Evolutionary conservation across 2,888 invertebrate genomes (phyloP).

Genomic region (Xanthorhoe spadicearia): DNA sequence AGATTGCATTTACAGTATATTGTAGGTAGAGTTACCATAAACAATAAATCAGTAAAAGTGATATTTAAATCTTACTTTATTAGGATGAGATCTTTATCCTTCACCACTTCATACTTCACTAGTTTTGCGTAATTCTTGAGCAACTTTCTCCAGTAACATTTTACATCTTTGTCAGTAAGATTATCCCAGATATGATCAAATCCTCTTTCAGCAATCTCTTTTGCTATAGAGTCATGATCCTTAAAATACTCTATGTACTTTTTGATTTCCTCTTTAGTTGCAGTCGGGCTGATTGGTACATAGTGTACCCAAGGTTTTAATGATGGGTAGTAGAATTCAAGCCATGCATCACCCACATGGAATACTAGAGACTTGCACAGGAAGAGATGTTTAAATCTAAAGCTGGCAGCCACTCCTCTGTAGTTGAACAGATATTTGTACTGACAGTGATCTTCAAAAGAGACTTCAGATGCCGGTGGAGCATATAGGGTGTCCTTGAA

Average conservation of each 20-base stretch:
- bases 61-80: conserved; percentile 56
- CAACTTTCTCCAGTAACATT: conserved; percentile 94
- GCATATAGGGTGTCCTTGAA: conserved; percentile 93
- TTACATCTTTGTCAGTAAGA: conserved; percentile 91
- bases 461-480: conserved; percentile 93
- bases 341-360: conserved; percentile 97
- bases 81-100: conserved; percentile 85
- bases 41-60: not conserved
- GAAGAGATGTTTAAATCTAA: conserved; percentile 97
- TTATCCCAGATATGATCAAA: conserved; percentile 93
- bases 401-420: conserved; percentile 98
- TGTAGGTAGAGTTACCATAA: not conserved
- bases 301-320: conserved; percentile 98
- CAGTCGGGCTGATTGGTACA: conserved; percentile 90
- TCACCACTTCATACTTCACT: conserved; percentile 86
- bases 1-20: not conserved
- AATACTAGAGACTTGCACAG: conserved; percentile 96
- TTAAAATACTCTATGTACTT: conserved; percentile 90
- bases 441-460: conserved; percentile 96
- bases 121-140: conserved; percentile 90
- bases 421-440: conserved; percentile 98
- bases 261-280: conserved; percentile 88
- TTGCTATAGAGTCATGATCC: conserved; percentile 89
- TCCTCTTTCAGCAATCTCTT: conserved; percentile 93
- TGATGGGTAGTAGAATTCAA: conserved; percentile 96